These are phyloP conservation scores for Pygoscelis adeliae DNA, from an alignment of 2,113 vertebrate genomes.

Conservation along the genomic window DNA sequence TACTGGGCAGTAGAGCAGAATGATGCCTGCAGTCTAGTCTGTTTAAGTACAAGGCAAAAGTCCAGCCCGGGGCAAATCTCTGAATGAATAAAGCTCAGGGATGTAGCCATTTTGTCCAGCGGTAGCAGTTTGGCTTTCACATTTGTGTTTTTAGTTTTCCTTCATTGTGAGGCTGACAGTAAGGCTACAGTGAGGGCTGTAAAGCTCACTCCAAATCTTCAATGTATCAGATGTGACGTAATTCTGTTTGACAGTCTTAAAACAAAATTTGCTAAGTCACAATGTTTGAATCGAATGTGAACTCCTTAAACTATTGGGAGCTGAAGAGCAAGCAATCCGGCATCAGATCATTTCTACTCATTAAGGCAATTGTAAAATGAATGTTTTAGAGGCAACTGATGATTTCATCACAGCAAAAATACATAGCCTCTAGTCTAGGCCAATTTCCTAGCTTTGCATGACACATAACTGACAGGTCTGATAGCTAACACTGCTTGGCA, in stretches of 20 bases:
- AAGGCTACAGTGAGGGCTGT: background rate
- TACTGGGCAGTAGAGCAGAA: background rate
- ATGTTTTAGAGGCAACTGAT: background rate
- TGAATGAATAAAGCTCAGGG: background rate
- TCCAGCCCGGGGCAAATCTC: background rate
- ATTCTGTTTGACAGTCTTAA: background rate
- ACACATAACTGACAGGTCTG: background rate
- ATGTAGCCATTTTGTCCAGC: background rate
- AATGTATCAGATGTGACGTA: background rate
- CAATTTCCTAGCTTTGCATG: background rate
- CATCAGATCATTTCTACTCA: background rate
- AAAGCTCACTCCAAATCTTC: background rate
- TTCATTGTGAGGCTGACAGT: background rate
- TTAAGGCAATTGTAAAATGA: background rate
- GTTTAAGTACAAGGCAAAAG: background rate
- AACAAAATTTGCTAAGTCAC: background rate
- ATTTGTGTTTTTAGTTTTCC: background rate
- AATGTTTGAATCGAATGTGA: background rate
- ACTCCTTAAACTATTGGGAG: background rate
- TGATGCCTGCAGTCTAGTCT: background rate
- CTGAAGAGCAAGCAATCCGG: background rate
- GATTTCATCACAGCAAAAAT: background rate
- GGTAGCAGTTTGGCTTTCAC: background rate
- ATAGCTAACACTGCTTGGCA: background rate
- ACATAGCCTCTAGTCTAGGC: background rate